phyloP scores from a whole-genome alignment of 2,797 vertebrate species.

The Margarornis squamiger region DNA sequence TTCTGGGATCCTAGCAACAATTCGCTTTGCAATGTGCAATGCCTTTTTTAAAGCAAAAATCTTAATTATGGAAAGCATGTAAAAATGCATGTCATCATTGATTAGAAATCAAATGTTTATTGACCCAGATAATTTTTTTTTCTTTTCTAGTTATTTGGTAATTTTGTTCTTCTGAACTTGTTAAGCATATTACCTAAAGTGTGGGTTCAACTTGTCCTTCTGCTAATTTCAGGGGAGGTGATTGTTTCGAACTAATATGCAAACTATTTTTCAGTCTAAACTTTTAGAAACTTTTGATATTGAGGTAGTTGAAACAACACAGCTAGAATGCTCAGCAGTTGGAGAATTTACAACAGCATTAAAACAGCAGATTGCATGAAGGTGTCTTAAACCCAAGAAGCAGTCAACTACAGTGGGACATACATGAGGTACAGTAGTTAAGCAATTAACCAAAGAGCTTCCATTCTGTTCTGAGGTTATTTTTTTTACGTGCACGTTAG shows the following conservation, averaged over 20 bases:
- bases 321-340: not conserved
- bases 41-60: conserved; percentile 26
- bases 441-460: not conserved
- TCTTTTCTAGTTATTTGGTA: not conserved
- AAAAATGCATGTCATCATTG: not conserved
- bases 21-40: not conserved
- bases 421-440: not conserved
- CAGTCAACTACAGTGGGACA: not conserved
- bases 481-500: not conserved
- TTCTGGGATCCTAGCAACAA: conserved; percentile 64
- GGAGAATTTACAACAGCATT: not conserved
- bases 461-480: not conserved
- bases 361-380: not conserved
- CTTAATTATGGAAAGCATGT: conserved; percentile 32
- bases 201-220: not conserved
- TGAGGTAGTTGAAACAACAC: not conserved
- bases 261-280: not conserved
- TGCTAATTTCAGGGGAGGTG: not conserved
- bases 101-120: conserved; percentile 18
- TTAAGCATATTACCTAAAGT: not conserved
- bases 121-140: not conserved
- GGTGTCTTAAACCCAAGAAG: not conserved
- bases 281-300: not conserved
- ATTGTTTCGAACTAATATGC: not conserved
- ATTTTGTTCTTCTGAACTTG: not conserved